Conservation (phyloP, 2,113 vertebrate species). For the Gavia stellata region DNA sequence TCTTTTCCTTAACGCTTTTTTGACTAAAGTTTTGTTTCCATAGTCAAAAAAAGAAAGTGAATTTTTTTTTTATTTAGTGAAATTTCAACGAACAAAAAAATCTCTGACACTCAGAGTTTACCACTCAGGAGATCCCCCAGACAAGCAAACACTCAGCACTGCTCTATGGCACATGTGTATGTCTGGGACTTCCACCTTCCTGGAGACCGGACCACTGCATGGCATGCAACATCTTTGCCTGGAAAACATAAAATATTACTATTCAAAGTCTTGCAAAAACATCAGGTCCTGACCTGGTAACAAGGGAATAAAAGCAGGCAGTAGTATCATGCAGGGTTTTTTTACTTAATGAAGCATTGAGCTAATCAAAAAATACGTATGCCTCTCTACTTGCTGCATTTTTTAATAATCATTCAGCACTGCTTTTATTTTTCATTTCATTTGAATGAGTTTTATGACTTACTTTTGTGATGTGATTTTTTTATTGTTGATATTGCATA, state of each 20-base stretch:
- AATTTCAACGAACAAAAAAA: not conserved
- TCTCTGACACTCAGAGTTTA: not conserved
- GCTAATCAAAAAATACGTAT: not conserved
- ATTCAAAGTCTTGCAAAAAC: not conserved
- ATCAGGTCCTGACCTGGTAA: not conserved
- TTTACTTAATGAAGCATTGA: not conserved
- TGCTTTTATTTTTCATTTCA: not conserved
- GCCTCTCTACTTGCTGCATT: not conserved
- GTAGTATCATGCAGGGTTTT: not conserved
- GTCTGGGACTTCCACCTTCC: not conserved
- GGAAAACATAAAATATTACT: not conserved
- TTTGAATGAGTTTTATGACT: not conserved
- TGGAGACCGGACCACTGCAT: not conserved
- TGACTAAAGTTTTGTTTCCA: not conserved
- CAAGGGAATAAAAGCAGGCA: not conserved
- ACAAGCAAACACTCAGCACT: not conserved
- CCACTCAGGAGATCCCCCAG: not conserved
- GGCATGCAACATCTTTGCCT: not conserved
- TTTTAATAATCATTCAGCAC: not conserved
- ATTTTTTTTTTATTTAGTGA: not conserved
- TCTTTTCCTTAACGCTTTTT: not conserved
- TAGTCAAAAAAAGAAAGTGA: not conserved
- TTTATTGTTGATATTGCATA: not conserved
- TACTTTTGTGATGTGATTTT: not conserved
- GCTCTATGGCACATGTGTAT: not conserved